phyloP scores from a whole-genome alignment of 2,888 invertebrate species.

The Endotricha flammealis region DNA sequence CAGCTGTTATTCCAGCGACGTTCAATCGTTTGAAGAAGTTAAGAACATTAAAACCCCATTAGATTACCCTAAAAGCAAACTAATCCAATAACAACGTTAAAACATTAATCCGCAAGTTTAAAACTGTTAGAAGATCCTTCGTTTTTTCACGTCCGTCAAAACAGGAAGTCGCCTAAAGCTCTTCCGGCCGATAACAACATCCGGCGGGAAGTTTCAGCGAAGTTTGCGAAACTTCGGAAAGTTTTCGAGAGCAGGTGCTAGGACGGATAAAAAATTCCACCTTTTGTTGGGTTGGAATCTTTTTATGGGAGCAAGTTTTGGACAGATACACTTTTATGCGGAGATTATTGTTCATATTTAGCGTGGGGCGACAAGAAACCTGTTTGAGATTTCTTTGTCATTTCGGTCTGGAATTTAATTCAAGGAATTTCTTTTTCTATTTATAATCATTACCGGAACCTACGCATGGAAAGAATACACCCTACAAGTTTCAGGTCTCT shows the following conservation, averaged over 20 bases:
- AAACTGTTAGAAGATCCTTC: constrained; percentile 23
- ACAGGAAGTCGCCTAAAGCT: constrained; percentile 62
- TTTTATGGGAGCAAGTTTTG: constrained; percentile 45
- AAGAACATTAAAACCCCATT: background rate
- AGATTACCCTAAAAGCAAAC: background rate
- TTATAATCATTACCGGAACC: no score
- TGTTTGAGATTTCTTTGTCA: background rate
- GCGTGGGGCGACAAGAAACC: background rate
- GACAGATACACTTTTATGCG: constrained; percentile 33
- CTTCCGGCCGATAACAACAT: constrained; percentile 78
- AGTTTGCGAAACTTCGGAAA: constrained; percentile 49
- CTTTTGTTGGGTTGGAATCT: constrained; percentile 43
- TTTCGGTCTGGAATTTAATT: no score
- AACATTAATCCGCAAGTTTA: constrained; percentile 11
- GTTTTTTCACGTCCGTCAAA: constrained; percentile 66
- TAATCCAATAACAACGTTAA: constrained; percentile 1
- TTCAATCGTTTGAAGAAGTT: background rate
- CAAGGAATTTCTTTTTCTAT: no score
- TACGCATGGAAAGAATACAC: no score
- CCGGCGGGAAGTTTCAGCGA: constrained; percentile 50
- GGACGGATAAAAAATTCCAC: constrained; percentile 70
- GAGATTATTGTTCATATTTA: constrained; percentile 11
- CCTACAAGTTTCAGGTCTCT: no score
- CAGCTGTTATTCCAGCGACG: no score
- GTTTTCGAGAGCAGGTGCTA: constrained; percentile 65